Conservation (phyloP, 2,888 invertebrate species). For the Trachelus stipa region DNA sequence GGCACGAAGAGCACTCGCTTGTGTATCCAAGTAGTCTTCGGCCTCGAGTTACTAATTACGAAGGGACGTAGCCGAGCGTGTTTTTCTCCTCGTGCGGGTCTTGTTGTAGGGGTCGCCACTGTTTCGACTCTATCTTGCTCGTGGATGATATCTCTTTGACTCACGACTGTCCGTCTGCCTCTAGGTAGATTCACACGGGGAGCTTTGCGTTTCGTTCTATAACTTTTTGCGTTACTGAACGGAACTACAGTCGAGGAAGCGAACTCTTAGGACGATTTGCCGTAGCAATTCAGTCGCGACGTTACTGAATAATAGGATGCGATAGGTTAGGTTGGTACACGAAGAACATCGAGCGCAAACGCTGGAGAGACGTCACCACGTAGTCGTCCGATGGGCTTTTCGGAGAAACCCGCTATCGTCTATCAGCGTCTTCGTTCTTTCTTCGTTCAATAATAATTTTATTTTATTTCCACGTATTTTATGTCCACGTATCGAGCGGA, state of each 20-base stretch:
- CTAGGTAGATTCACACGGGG: background rate
- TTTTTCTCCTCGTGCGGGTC: background rate
- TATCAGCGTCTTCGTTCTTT: background rate
- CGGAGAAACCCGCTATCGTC: background rate
- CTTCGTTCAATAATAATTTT: background rate
- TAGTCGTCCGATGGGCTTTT: background rate
- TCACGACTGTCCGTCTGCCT: background rate
- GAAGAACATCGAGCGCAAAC: background rate
- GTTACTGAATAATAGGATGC: background rate
- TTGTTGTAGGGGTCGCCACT: background rate
- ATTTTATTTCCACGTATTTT: background rate
- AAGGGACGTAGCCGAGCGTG: background rate
- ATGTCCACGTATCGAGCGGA: background rate
- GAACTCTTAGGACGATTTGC: background rate
- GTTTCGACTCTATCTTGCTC: background rate
- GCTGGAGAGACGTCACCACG: background rate
- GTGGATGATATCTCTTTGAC: background rate
- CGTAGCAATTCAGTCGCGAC: background rate
- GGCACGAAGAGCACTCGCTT: background rate
- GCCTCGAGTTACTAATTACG: background rate
- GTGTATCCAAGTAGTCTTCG: background rate
- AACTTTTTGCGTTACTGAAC: background rate
- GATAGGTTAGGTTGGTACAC: background rate
- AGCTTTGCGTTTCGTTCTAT: background rate
- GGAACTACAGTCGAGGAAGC: background rate